Evolutionary conservation across 2,113 vertebrate species (phyloP).

Genomic region (Dinomys branickii): DNA sequence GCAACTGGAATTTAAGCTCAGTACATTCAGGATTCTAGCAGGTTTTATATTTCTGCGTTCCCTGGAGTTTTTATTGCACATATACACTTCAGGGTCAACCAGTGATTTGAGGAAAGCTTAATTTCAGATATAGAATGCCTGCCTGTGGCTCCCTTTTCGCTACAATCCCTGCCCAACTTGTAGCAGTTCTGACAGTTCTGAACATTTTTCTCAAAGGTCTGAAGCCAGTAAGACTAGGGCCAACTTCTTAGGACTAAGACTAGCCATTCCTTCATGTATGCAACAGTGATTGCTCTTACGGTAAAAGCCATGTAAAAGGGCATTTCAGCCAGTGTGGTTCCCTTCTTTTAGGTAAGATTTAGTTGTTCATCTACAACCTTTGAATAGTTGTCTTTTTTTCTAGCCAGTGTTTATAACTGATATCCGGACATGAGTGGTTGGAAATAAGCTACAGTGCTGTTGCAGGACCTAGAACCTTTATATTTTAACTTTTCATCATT

Average conservation of each 20-base stretch:
- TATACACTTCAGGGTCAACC: neutral
- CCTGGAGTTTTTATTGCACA: neutral
- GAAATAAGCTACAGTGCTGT: neutral
- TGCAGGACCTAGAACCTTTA: neutral
- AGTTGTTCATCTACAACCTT: neutral
- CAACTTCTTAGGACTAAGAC: neutral
- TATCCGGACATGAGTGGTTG: neutral
- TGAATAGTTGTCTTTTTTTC: neutral
- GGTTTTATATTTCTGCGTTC: neutral
- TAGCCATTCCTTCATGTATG: neutral
- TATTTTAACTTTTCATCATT: neutral
- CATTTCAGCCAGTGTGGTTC: neutral
- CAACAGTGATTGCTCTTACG: neutral
- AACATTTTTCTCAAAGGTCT: neutral
- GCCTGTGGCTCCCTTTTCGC: neutral
- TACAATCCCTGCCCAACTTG: neutral
- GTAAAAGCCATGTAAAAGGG: neutral
- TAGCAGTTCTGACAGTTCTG: neutral
- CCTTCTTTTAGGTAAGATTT: neutral
- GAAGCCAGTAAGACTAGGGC: neutral
- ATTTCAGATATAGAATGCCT: neutral
- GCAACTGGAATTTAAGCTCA: neutral
- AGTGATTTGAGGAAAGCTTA: neutral
- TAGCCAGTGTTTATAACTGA: neutral
- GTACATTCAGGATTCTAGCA: neutral